Evolutionary conservation across 2,113 vertebrate genomes (phyloP).

Genomic region (Eretmochelys imbricata): DNA sequence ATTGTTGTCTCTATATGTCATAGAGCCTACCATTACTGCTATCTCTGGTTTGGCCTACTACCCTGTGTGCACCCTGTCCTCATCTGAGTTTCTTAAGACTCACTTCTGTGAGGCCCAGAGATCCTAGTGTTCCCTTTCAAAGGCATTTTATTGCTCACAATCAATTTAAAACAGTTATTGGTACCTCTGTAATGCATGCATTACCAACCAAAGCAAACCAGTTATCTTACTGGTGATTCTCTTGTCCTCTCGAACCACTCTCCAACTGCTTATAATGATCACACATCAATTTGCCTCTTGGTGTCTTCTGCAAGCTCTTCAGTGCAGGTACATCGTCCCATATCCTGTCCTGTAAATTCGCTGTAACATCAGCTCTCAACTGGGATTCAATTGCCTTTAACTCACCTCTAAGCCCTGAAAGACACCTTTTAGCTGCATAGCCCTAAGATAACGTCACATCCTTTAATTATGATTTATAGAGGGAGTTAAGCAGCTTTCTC

Average conservation of each 20-base stretch:
- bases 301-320: neutral
- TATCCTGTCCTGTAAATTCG: neutral
- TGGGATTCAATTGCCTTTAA: neutral
- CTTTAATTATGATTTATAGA: neutral
- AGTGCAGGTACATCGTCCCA: neutral
- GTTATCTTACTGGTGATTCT: neutral
- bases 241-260: neutral
- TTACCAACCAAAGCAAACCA: neutral
- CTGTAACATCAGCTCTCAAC: neutral
- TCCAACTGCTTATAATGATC: rapidly evolving
- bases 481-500: neutral
- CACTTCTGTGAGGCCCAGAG: neutral
- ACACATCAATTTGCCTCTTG: neutral
- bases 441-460: neutral
- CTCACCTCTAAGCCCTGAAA: neutral
- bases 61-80: neutral
- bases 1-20: rapidly evolving
- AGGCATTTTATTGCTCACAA: neutral
- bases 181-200: neutral
- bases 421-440: neutral
- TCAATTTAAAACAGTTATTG: neutral
- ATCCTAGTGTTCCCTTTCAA: neutral
- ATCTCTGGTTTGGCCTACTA: rapidly evolving
- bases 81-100: neutral
- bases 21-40: neutral